Evolutionary conservation across 2,113 vertebrate species (phyloP), one percentile per base, ranked within the genome.

Genomic region (Rana temporaria): DNA sequence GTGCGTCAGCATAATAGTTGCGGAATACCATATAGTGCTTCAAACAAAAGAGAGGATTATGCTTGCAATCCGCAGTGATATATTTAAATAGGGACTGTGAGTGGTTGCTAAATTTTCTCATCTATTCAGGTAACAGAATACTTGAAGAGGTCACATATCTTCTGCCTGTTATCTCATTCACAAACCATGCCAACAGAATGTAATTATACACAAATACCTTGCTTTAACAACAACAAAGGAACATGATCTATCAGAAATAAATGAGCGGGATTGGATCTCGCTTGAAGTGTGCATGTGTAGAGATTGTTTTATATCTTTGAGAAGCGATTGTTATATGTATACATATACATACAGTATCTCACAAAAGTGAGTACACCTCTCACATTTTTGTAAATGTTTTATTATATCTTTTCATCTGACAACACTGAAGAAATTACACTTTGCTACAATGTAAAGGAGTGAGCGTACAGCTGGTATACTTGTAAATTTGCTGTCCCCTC

Each of bases 131-230:
- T 26, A 22, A 71, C 12, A 56, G 52, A 56, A 72, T 72, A 24
- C 15, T 17, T 30, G 22, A 72, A 72, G 56, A 72, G 70, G 70
- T 72, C 52, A 57, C 20, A 72, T 55, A 72, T 72, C 52, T 72
- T 30, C 22, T 56, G 17, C 64, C 11, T 38, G 64, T 34, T 66
- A 64, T 64, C 64, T 66, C 64, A 55, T 72, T 72, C 14, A 56
- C 52, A 72, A 72, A 72, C 22, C 68, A 71, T 24, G 52, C 11
- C 11, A 19, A 19, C 68, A 71, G 68, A 52, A 71, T 53, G 48
- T 30, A n/a, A 72, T 72, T 56, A 72, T 72, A 30, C 48, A 19
- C 20, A 72, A 55, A 72, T 55, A 30, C 53, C 48, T 73, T 26
- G 1, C 52, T 26, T 73, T 56, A 19, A 30, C 9, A 8, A 30